Evolutionary conservation across 2,888 invertebrate species (phyloP), one percentile per base, ranked within the genome.

Genomic region (Caenorhabditis zanzibari): DNA sequence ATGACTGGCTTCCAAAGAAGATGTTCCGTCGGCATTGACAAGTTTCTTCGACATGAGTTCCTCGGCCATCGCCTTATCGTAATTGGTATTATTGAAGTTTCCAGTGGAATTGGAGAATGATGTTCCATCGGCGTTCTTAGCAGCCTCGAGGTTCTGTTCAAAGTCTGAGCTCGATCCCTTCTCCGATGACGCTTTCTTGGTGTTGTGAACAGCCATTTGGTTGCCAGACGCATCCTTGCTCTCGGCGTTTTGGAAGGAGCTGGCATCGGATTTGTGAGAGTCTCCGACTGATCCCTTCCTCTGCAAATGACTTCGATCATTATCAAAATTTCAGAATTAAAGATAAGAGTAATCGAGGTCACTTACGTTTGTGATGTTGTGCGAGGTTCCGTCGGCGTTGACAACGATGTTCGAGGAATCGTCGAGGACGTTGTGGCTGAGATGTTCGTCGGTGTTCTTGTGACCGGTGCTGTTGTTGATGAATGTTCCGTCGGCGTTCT

Each of bases 111-210:
- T 79, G 2, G 71, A 54, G 38, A 71, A 56, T 2, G 79, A 71
- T 6, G 79, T 79, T 35, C 79, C 79, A 14, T 79, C 79, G 56
- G 79, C 79, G 38, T 79, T 79, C 63, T 71, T 71, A 16, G 32
- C 28, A 3, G 63, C 54, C 2, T 71, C 71, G 2, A 26, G 7
- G 26, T 79, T 71, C 9, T 71, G 9, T n/a, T 44, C 41, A 47
- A 79, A 79, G 56, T 79, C 79, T 7, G 79, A 26, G 16, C 16
- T 64, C 24, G 32, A 47, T 63, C 79, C 79, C 26, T 71, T 44
- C 7, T 54, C 79, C 4, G 79, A 79, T 3, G 79, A 71, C 0
- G 79, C 79, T 54, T 56, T 71, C 47, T 79, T 79, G 16, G 32
- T 64, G 24, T 64, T n/a, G 49, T 64, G 56, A 16, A n/a, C 7